Evolutionary conservation across 2,888 invertebrate genomes (phyloP), one percentile per base, ranked within the genome.

Genomic region (Hoplodrina ambigua): DNA sequence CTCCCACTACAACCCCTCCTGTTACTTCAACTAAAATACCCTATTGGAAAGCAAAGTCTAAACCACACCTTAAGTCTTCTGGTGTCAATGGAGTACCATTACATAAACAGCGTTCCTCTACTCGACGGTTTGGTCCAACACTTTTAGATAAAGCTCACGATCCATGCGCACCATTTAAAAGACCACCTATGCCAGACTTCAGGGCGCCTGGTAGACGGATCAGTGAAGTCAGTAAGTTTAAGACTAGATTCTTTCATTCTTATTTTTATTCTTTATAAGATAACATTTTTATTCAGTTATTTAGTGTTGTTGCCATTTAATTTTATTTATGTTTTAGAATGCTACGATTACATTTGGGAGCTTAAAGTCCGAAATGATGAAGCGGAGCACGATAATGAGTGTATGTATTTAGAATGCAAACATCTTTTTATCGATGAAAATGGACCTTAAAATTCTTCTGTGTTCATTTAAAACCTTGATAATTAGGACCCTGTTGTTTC

Each of bases 201-300:
- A 83, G 75, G 4, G 77, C 77, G 15, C 80, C 84, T 50, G 86
- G 88, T 15, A 82, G 86, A 61, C 82, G 91, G 54, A 86, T 92
- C 41, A 90, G 90, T 53, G 87, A 88, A 80, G 81, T 80, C n/a
- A 92, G 92, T 93, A 67, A 88, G 91, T 76, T n/a, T n/a, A n/a
- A n/a, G 19, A 33, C 1, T 53, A 2, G 1, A 4, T 30, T 15
- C 11, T 11, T 55, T 46, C 7, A 19, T 4, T 15, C 46, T 25
- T 25, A 4, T 58, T 3, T 3, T 15, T 17, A 1, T 3, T 17
- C 4, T 46, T 3, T 0, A 17, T 46, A 8, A 44, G 13, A 11
- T 41, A 4, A 44, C 1, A 13, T 15, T 46, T 46, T 17, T 46
- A 17, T 46, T 17, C 5, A 46, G 13, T 17, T 46, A 11, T 7